These are phyloP conservation scores for Drosophila anomalata DNA, from an alignment of 2,888 invertebrate genomes.

Conservation along the genomic window DNA sequence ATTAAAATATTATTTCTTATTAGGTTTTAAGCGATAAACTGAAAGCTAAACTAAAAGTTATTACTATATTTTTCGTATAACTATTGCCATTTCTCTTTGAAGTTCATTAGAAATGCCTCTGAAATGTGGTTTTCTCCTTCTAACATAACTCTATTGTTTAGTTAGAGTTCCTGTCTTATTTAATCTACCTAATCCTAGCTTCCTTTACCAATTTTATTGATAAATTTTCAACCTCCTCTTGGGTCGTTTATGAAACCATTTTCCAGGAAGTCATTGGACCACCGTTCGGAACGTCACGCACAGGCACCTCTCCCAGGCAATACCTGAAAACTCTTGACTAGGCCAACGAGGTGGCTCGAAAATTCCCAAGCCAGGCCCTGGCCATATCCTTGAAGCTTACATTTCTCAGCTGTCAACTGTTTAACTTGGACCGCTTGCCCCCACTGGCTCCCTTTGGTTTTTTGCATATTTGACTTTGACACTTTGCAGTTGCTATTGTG, in stretches of 20 bases:
- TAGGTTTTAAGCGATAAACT: background rate
- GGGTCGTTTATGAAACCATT: background rate
- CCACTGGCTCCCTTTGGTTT: constrained; percentile 48
- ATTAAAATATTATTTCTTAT: background rate
- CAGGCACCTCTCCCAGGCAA: constrained; percentile 14
- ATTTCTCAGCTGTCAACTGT: constrained; percentile 80
- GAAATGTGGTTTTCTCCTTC: background rate
- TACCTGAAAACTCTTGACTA: constrained; percentile 16
- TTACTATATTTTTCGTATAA: too few species aligned
- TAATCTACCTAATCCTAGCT: background rate
- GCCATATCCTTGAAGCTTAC: constrained; percentile 76
- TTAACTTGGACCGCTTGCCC: constrained; percentile 61
- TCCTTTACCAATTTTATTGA: background rate
- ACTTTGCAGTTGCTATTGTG: constrained; percentile 66
- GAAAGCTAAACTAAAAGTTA: too few species aligned
- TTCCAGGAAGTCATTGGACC: constrained; percentile 11
- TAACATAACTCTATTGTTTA: background rate
- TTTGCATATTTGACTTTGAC: constrained; percentile 80
- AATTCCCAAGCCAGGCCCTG: constrained; percentile 44
- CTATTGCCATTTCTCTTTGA: too few species aligned
- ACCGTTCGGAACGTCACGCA: constrained; percentile 16
- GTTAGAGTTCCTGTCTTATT: background rate
- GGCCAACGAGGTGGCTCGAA: constrained; percentile 18
- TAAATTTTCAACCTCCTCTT: background rate
- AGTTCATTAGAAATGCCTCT: too few species aligned